A percentile compares a stretch with the other conserved stretches of the same genome.
These are phyloP conservation scores for Gonatopus flavifemur DNA, from an alignment of 1,140 invertebrate species.

Conservation along the genomic window DNA sequence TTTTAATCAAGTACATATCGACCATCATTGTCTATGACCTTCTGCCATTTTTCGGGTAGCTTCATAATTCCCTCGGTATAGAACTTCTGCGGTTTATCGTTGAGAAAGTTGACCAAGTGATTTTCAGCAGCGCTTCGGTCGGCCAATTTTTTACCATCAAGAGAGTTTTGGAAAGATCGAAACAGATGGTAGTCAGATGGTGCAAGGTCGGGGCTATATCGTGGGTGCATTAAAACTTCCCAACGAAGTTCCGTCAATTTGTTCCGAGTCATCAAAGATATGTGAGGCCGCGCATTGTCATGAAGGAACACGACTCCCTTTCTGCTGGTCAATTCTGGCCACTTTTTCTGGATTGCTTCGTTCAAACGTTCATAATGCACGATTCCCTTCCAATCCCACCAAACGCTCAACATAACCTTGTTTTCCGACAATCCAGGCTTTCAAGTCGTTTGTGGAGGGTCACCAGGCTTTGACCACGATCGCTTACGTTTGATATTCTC, in stretches of 20 bases:
- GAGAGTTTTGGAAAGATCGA: constrained; percentile 25
- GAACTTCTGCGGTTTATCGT: constrained; percentile 21
- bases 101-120: constrained; percentile 25
- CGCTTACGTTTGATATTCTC: constrained; percentile 8
- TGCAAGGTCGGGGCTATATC: constrained; percentile 51
- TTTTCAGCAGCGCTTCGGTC: constrained; percentile 15
- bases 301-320: constrained; percentile 21
- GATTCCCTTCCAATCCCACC: constrained; percentile 7
- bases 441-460: constrained; percentile 11
- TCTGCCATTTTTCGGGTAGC: constrained; percentile 25
- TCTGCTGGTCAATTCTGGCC: constrained; percentile 19
- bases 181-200: constrained; percentile 53
- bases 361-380: constrained; percentile 15
- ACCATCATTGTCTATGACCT: constrained; percentile 24
- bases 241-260: constrained; percentile 39
- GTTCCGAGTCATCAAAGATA: constrained; percentile 15
- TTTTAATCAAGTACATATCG: constrained; percentile 15
- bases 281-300: constrained; percentile 17
- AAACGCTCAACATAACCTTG: no score
- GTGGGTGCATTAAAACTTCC: constrained; percentile 51
- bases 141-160: constrained; percentile 22
- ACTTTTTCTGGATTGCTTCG: constrained; percentile 14
- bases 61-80: constrained; percentile 29
- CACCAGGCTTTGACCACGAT: constrained; percentile 19
- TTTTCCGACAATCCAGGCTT: constrained; percentile 10